Evolutionary conservation across 2,113 vertebrate species (phyloP), one percentile per base, ranked within the genome.

Genomic region (Ochotona curzoniae): DNA sequence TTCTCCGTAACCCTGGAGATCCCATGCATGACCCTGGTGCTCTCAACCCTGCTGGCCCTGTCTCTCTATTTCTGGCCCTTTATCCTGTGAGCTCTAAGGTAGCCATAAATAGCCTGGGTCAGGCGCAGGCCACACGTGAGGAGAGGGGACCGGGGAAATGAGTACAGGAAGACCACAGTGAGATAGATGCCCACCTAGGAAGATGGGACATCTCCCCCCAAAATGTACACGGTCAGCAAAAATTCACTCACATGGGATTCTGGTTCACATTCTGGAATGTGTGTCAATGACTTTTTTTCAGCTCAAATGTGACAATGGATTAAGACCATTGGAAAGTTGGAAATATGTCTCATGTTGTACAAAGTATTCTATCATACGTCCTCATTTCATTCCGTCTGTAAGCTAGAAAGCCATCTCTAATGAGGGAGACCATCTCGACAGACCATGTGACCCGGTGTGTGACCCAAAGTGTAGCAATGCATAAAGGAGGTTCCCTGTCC

Each of bases 61-160:
- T 93, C 91, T 90, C 95, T 93, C 94, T 95, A 93, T 93, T 96
- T 95, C n/a, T 83, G 89, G 47, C 71, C 66, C 84, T 93, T 25
- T 64, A 60, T 96, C 60, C 81, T 94, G 61, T 76, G 70, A 80
- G 28, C 89, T 54, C 11, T 78, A 75, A 25, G 23, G 15, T 44
- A 80, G 44, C 30, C 57, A 81, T 66, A 93, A 93, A 94, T 49
- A 95, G 11, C 4, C n/a, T 57, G 54, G 93, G 76, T 95, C 95
- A 96, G 57, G 67, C 7, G 5, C 0, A 89, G 89, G 89, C 7
- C 67, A 78, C 17, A 14, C 25, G 25, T 70, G 35, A 86, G 49
- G 86, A 84, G 4, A 66, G 8, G 18, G 49, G 30, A 57, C 5
- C 26, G 32, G 5, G 18, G 13, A 21, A 67, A 81, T 47, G 15